A percentile compares a stretch with the other conserved stretches of the same genome.
These are phyloP conservation scores for Petromus typicus DNA, from an alignment of 2,113 vertebrate genomes.

Conservation along the genomic window DNA sequence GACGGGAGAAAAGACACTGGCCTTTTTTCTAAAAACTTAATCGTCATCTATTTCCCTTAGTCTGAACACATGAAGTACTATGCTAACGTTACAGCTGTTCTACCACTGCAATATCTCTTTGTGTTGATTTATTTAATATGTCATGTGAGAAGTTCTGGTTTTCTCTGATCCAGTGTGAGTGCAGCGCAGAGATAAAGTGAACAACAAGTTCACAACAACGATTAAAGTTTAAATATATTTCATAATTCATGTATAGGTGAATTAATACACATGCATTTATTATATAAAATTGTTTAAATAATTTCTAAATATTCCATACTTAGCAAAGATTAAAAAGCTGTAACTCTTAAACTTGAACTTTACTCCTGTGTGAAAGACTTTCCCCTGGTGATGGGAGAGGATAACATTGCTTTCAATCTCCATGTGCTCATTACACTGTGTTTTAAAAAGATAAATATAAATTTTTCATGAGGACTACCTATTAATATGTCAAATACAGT, in stretches of 20 bases:
- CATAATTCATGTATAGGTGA: not conserved
- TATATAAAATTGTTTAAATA: not conserved
- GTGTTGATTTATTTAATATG: not conserved
- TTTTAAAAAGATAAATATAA: not conserved
- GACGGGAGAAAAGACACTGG: not conserved
- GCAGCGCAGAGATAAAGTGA: not conserved
- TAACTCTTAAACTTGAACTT: not conserved
- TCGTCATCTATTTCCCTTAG: not conserved
- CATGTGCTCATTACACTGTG: not conserved
- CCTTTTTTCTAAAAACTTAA: not conserved
- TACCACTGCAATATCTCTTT: not conserved
- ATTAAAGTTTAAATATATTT: not conserved
- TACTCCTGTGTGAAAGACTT: not conserved
- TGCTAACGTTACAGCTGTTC: not conserved
- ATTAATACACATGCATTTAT: not conserved
- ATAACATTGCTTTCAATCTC: not conserved
- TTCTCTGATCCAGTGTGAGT: not conserved
- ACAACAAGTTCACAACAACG: not conserved
- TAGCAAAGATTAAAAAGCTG: not conserved
- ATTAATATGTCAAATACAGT: not conserved
- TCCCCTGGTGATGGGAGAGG: not conserved
- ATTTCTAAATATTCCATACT: not conserved
- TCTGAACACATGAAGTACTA: not conserved
- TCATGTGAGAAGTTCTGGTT: no score
- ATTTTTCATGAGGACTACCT: not conserved